These are phyloP conservation scores for Liopterus haemorrhoidalis DNA, from an alignment of 2,888 invertebrate genomes.

Conservation along the genomic window DNA sequence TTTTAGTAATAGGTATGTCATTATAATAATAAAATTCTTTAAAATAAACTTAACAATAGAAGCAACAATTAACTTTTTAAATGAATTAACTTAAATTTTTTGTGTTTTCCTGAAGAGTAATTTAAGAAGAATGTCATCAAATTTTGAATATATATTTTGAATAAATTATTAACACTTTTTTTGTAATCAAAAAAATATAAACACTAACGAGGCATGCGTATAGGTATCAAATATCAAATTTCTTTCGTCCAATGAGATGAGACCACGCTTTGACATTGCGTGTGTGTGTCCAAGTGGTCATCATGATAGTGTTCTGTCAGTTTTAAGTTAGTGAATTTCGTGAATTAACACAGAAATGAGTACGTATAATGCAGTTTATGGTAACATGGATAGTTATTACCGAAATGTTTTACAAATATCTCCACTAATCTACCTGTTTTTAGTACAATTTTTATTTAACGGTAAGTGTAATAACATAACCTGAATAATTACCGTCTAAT, in stretches of 20 bases:
- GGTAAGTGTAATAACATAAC: slow-evolving; percentile 48
- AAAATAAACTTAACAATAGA: too few relatives aligned
- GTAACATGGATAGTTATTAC: slow-evolving; percentile 47
- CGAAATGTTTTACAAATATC: slow-evolving; percentile 52
- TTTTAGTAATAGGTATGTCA: neutral
- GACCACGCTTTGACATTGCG: slow-evolving; percentile 43
- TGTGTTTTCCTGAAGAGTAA: too few relatives aligned
- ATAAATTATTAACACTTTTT: neutral
- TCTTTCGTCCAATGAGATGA: slow-evolving; percentile 45
- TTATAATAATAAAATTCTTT: too few relatives aligned
- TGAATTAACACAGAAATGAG: slow-evolving; percentile 7
- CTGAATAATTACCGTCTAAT: neutral
- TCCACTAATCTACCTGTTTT: slow-evolving; percentile 60
- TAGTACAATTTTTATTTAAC: slow-evolving; percentile 63
- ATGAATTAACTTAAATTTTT: too few relatives aligned
- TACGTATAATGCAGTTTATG: slow-evolving; percentile 14
- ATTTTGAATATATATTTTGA: too few relatives aligned
- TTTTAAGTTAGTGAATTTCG: slow-evolving; percentile 11
- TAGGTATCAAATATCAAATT: slow-evolving; percentile 7
- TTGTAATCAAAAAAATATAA: slow-evolving; percentile 3
- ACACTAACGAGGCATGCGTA: slow-evolving; percentile 11
- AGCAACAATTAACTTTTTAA: too few relatives aligned
- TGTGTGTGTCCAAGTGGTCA: slow-evolving; percentile 7
- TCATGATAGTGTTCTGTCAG: slow-evolving; percentile 12
- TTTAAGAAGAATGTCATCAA: too few relatives aligned